Evolutionary conservation across 2,797 vertebrate genomes (phyloP).

Genomic region (Cossypha heuglini): DNA sequence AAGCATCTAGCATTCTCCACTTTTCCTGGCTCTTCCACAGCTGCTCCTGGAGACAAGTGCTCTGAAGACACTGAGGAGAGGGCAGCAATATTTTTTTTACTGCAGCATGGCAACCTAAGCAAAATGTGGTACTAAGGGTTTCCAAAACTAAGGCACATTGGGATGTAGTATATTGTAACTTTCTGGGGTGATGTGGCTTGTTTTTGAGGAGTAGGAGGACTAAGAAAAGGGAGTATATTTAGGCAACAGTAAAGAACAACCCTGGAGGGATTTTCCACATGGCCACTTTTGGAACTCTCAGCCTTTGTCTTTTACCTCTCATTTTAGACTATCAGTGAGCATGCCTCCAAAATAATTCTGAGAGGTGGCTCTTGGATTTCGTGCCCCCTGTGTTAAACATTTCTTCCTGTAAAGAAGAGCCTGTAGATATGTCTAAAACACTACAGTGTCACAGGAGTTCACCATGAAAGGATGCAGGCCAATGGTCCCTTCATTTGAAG

Average conservation of each 20-base stretch:
- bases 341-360: not conserved
- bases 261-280: not conserved
- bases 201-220: not conserved
- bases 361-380: not conserved
- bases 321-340: not conserved
- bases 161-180: not conserved
- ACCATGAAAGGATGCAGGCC: not conserved
- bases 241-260: not conserved
- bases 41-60: not conserved
- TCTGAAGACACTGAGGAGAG: not conserved
- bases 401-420: not conserved
- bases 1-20: not conserved
- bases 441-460: not conserved
- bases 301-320: not conserved
- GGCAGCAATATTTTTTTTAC: not conserved
- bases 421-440: not conserved
- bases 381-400: not conserved
- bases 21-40: not conserved
- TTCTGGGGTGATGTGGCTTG: not conserved
- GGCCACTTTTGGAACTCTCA: not conserved
- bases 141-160: not conserved
- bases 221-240: not conserved
- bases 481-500: not conserved
- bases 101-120: not conserved
- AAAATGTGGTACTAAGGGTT: not conserved